phyloP scores from a whole-genome alignment of 2,113 vertebrate species.

The Epinephelus lanceolatus region DNA sequence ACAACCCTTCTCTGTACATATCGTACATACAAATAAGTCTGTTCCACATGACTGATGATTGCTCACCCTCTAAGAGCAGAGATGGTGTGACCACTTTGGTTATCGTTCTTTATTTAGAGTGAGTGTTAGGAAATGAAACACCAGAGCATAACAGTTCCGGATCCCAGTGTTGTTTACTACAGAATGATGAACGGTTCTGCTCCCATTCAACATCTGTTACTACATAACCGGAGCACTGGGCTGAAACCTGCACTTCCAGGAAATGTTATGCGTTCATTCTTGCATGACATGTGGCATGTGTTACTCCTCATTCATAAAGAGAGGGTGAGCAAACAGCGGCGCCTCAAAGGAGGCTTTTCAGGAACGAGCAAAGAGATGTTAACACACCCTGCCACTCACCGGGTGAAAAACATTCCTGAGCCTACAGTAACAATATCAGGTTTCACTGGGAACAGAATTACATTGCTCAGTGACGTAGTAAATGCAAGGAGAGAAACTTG shows the following conservation, averaged over 20 bases:
- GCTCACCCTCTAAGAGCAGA: background rate
- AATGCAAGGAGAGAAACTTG: slow-evolving; percentile 62
- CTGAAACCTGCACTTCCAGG: slow-evolving; percentile 41
- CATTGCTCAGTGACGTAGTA: slow-evolving; percentile 69
- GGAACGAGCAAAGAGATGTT: slow-evolving; percentile 48
- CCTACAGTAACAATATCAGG: slow-evolving; percentile 68
- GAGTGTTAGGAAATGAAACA: slow-evolving; percentile 18
- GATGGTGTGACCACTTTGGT: background rate
- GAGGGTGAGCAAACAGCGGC: slow-evolving; percentile 53
- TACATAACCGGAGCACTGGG: slow-evolving; percentile 31
- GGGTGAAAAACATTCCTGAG: slow-evolving; percentile 78
- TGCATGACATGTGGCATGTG: slow-evolving; percentile 64
- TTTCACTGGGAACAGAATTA: slow-evolving; percentile 70
- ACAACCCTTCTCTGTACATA: slow-evolving; percentile 6
- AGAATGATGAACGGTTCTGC: slow-evolving; percentile 38
- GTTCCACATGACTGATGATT: background rate
- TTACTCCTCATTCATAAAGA: slow-evolving; percentile 76
- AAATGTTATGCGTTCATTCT: slow-evolving; percentile 53
- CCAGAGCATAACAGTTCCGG: slow-evolving; percentile 9
- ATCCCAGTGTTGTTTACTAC: slow-evolving; percentile 46
- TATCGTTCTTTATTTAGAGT: background rate
- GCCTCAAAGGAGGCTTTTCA: slow-evolving; percentile 53
- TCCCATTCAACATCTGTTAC: slow-evolving; percentile 43
- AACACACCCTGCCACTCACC: slow-evolving; percentile 59
- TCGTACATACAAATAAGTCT: background rate